Evolutionary conservation across 2,797 vertebrate species (phyloP), one percentile per base, ranked within the genome.

Genomic region (Myoxocephalus aenaeus): DNA sequence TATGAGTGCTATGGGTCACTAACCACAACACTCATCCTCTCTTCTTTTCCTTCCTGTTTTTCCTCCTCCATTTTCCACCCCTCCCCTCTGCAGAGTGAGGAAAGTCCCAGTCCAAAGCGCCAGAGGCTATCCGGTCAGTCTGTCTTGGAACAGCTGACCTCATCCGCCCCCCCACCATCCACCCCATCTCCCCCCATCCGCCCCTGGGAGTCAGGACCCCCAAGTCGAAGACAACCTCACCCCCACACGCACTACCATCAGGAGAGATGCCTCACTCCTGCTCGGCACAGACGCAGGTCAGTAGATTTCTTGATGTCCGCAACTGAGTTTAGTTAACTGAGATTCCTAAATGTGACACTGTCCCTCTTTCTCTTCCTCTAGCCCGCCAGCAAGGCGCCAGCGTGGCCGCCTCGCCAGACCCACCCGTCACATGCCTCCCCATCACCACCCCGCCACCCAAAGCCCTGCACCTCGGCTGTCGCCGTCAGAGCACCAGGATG

Each of bases 81-180:
- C 18, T 20, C 62, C 72, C 66, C 57, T 75, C 44, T 73, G 6
- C 70, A 99, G 98, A 96, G 96, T 4, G 98, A 99, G 94, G 98
- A 98, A 90, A 98, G 97, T 85, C 97, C 98, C 71, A 99, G 97
- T 92, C 97, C 97, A 63, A 99, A 99, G 94, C 96, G 98, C 86
- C 98, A 98, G 54, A 95, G 98, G 80, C 96, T 99, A 91, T 98
- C 98, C 74, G 93, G 95, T 88, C 97, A 97, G 92, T 96, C 97
- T 9, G 96, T 98, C 66, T 95, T 99, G 86, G 97, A 99, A 86
- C 97, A 99, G 88, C 96, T 97, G 79, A 92, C 97, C 70, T 92
- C 97, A 56, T 92, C 96, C 18, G 94, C 92, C 38, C 95, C 97
- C 79, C 96, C 97, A 75, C 96, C 97, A 77, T 96, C 97, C 86